Evolutionary conservation across 2,888 invertebrate species (phyloP), one percentile per base, ranked within the genome.

Genomic region (Pandemis corylana): DNA sequence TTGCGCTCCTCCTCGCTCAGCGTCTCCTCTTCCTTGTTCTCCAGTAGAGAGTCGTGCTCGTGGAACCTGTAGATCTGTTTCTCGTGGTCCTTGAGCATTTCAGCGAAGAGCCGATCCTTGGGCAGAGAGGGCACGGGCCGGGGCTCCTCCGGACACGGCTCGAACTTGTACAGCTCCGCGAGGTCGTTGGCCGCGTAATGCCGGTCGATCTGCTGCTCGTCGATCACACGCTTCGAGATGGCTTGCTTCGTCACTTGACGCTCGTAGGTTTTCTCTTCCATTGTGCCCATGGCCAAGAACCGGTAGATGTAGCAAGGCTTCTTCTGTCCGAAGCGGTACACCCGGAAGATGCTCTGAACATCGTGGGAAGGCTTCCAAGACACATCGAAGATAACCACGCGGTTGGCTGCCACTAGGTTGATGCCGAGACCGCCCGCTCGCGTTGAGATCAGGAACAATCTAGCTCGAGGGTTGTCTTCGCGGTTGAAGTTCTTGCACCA

Each of bases 321-420:
- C 78, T 96, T 97, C 91, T 99, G 99, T 0, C 99, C 99, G 89
- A 99, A 99, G 72, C 99, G 96, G 90, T 99, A 99, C 28, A 99
- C 97, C 78, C 99, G 96, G 95, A 99, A 99, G 86, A 99, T 99
- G 86, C 99, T 98, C 94, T 99, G 99, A 36, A 99, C 97, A 87
- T 99, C 99, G 87, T 99, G 98, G 0, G 99, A 98, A 0, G 99
- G 99, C 95, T 99, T 99, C 99, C 99, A 99, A 1, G 99, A 99
- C 0, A 99, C 99, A 93, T 99, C 99, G 89, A 99, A 99, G 77
- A 99, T 98, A 5, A 99, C 97, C 0, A 99, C 99, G 70, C 99
- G 96, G 93, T 99, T 99, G 0, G 99, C 99, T 0, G 98, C 98
- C 7, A 98, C 97, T 85, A 99, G 94, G 95, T 99, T 99, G 77